A percentile compares a stretch with the other conserved stretches of the same genome.
These are phyloP conservation scores for Actinernus sp. DNA, from an alignment of 92 coral and sea anemone species.

Conservation along the genomic window DNA sequence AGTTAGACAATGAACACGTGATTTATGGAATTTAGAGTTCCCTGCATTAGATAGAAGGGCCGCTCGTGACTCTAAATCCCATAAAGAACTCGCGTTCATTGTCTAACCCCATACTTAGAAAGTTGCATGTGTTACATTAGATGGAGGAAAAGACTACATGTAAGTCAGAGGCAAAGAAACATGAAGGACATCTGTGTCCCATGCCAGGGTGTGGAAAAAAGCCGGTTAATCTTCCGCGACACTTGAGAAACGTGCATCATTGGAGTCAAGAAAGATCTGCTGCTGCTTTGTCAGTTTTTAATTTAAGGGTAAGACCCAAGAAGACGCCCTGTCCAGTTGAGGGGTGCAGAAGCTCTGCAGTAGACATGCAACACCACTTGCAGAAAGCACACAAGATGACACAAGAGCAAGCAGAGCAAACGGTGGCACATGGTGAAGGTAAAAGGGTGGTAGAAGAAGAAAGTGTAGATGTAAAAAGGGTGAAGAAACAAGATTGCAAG, in stretches of 20 bases:
- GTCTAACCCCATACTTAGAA: too few species aligned
- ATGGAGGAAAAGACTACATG: too few species aligned
- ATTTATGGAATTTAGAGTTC: too few species aligned
- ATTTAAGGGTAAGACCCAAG: conserved; percentile 1
- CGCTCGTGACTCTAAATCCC: too few species aligned
- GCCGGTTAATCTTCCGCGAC: conserved; percentile 4
- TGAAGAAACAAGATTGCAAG: too few species aligned
- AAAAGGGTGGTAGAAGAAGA: neutral
- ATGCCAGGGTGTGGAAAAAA: neutral
- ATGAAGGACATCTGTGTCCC: conserved; percentile 4
- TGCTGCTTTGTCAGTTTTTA: conserved; percentile 1
- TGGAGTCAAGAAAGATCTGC: conserved; percentile 2
- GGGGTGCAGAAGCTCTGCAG: conserved; percentile 1
- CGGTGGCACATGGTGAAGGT: neutral
- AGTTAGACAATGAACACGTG: too few species aligned
- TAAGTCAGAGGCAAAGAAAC: too few species aligned
- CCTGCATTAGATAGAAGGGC: too few species aligned
- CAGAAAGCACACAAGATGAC: conserved; percentile 7
- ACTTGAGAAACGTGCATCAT: neutral
- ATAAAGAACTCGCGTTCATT: too few species aligned
- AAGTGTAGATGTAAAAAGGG: too few species aligned
- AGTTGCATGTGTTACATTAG: too few species aligned
- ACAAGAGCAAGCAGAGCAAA: conserved; percentile 2
- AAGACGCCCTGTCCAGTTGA: neutral
- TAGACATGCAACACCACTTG: neutral